Percentiles rank a stretch among this genome's conserved stretches.
These are phyloP conservation scores for Hippocampus kuda DNA, from an alignment of 2,797 vertebrate genomes.

Conservation along the genomic window DNA sequence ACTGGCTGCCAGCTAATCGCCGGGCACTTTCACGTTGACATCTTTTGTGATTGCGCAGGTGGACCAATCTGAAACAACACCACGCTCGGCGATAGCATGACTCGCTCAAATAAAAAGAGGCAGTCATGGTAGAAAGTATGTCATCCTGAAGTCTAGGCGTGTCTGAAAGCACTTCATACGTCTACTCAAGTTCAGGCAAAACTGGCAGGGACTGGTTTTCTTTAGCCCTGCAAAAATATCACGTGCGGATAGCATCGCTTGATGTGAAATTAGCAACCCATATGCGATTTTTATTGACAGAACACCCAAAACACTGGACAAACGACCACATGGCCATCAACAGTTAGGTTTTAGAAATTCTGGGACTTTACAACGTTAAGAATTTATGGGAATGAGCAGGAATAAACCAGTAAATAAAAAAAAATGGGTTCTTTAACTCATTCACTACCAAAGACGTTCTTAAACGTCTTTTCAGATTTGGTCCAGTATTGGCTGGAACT, in stretches of 20 bases:
- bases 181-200: not conserved
- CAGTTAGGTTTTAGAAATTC: too few relatives aligned
- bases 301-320: not conserved
- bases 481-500: too few relatives aligned
- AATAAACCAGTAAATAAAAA: too few relatives aligned
- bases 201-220: not conserved
- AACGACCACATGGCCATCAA: not conserved
- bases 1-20: not conserved
- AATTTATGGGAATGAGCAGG: too few relatives aligned
- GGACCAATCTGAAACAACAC: not conserved
- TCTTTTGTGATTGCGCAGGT: not conserved
- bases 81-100: not conserved
- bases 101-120: not conserved
- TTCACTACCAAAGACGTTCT: too few relatives aligned
- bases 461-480: too few relatives aligned
- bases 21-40: not conserved
- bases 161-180: not conserved
- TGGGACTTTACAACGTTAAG: too few relatives aligned
- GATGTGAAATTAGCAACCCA: not conserved
- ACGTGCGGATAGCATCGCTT: too few relatives aligned
- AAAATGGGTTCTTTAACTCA: too few relatives aligned
- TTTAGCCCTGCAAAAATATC: not conserved
- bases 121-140: not conserved
- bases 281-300: not conserved
- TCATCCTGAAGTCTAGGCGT: not conserved